phyloP scores from a whole-genome alignment of 2,888 invertebrate species.

The Rhamphomyia laevipes region DNA sequence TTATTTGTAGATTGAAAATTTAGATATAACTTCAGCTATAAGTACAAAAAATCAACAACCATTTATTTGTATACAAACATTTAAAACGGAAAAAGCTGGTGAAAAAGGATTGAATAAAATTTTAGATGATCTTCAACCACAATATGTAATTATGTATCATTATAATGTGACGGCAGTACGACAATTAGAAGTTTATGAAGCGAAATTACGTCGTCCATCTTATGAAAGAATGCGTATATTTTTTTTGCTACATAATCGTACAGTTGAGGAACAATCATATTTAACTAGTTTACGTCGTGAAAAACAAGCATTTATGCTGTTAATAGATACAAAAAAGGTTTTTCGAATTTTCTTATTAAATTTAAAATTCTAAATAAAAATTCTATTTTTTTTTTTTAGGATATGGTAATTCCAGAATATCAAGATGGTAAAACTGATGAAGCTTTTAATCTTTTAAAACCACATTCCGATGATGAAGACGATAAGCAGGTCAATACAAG shows the following conservation, averaged over 20 bases:
- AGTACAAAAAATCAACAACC: constrained; percentile 48
- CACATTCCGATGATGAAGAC: constrained; percentile 22
- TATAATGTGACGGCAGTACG: constrained; percentile 76
- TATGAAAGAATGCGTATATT: constrained; percentile 58
- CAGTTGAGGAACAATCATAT: constrained; percentile 95
- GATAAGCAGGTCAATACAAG: constrained; percentile 44
- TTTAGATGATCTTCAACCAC: constrained; percentile 57
- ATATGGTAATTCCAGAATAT: constrained; percentile 77
- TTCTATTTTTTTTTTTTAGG: constrained; percentile 37
- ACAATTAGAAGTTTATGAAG: constrained; percentile 78
- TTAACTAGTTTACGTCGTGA: constrained; percentile 80
- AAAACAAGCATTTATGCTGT: constrained; percentile 85
- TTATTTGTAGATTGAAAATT: constrained; percentile 47
- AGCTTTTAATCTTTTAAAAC: constrained; percentile 37
- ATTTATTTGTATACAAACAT: constrained; percentile 62
- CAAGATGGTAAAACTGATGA: constrained; percentile 74
- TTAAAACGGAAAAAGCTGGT: constrained; percentile 57
- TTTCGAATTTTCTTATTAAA: constrained; percentile 18
- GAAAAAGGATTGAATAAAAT: constrained; percentile 59
- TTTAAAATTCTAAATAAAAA: not conserved
- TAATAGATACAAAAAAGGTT: constrained; percentile 88
- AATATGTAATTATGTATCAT: constrained; percentile 82
- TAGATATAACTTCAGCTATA: constrained; percentile 50
- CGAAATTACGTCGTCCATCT: constrained; percentile 40
- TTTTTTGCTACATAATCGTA: constrained; percentile 80